phyloP scores from a whole-genome alignment of 2,113 vertebrate genomes.

The Rostratula benghalensis region DNA sequence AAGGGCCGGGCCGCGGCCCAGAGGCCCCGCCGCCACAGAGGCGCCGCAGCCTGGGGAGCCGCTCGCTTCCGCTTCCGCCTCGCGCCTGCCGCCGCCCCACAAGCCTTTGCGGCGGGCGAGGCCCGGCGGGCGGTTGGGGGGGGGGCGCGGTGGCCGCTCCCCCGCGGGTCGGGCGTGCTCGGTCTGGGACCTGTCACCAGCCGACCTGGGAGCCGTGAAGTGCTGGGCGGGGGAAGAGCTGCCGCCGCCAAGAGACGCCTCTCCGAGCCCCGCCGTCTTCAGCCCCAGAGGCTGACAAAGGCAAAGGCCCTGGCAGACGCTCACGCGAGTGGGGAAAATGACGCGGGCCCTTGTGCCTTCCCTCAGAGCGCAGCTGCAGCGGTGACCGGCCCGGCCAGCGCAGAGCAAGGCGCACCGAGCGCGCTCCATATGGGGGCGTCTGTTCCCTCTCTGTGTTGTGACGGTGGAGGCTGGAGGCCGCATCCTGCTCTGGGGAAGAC shows the following conservation, averaged over 20 bases:
- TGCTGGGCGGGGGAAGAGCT: too few relatives aligned
- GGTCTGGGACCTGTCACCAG: too few relatives aligned
- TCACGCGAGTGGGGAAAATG: background rate
- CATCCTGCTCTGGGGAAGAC: background rate
- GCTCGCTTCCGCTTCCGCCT: background rate
- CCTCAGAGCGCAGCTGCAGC: background rate
- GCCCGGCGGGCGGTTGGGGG: background rate
- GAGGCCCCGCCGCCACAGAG: background rate
- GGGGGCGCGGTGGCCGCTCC: too few relatives aligned
- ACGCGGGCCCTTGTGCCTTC: background rate
- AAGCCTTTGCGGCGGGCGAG: background rate
- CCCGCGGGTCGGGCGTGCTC: background rate
- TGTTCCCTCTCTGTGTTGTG: background rate
- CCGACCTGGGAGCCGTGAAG: too few relatives aligned
- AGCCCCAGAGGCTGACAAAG: background rate
- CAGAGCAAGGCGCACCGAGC: rapidly evolving
- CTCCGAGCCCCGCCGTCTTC: background rate
- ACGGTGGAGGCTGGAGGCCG: background rate
- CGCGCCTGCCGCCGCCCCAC: background rate
- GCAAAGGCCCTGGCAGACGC: background rate
- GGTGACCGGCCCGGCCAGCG: too few relatives aligned
- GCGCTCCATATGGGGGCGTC: background rate
- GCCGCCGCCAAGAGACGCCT: rapidly evolving
- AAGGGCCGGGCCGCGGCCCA: background rate
- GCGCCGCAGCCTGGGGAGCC: too few relatives aligned